Evolutionary conservation across 2,797 vertebrate genomes (phyloP), one percentile per base, ranked within the genome.

Genomic region (Arctocebus calabarensis): DNA sequence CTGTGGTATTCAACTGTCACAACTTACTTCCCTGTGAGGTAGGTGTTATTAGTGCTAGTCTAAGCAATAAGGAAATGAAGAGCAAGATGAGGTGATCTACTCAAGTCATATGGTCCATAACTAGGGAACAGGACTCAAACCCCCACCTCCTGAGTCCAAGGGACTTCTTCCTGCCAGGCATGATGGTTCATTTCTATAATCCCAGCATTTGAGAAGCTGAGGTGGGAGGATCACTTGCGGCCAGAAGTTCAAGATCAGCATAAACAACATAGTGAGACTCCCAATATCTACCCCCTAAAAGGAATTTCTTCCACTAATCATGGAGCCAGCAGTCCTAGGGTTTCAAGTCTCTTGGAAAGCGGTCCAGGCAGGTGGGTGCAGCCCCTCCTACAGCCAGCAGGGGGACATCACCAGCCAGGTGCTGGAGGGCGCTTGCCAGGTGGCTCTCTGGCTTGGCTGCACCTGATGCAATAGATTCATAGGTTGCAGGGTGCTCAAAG

Each of bases 331-430:
- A 52, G 32, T 64, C 55, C n/a, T 0, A 3, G 2, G 7, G 7
- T 29, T 68, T 43, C 5, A 7, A 22, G 22, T 8, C 11, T 23
- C 22, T 34, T 3, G 34, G 71, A 48, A 43, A 71, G 43, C 1
- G 17, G 32, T 14, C 29, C 17, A 6, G 55, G 74, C 57, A 37
- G 45, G 68, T 22, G n/a, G n/a, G 32, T 66, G 91, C 66, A 40
- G 37, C 5, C 45, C 70, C 55, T 40, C n/a, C 10, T 6, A 4
- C 1, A 10, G n/a, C 91, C 97, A 85, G 96, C 84, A 98, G 96
- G 95, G 92, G 97, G 96, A 40, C 20, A 22, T 20, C 8, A 37
- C 37, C 59, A 34, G 57, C 81, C n/a, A n/a, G 77, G 71, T 32
- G 11, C 13, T 6, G 2, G 62, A 48, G 23, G 27, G 3, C 20